These are phyloP conservation scores for Hyalella azteca DNA, from an alignment of 2,888 invertebrate species.

Conservation along the genomic window DNA sequence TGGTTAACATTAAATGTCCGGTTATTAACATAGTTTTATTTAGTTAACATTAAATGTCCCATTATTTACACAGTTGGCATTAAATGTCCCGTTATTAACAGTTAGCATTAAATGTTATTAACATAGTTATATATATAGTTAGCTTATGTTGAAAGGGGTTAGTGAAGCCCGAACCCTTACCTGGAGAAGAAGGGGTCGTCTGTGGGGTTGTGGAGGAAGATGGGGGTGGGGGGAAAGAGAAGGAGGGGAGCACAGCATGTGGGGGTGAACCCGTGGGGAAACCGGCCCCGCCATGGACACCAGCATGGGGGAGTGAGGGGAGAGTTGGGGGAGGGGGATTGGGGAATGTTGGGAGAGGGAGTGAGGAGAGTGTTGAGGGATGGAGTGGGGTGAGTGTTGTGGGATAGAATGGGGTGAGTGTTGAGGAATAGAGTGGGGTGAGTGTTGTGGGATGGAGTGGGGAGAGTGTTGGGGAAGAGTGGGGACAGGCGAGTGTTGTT, in stretches of 20 bases:
- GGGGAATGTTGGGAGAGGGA: slow-evolving; percentile 15
- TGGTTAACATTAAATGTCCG: too few relatives aligned
- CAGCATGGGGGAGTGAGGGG: slow-evolving; percentile 61
- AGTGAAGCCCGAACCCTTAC: slow-evolving; percentile 68
- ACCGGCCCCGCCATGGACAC: slow-evolving; percentile 9
- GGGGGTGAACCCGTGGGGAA: background rate
- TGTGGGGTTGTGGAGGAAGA: slow-evolving; percentile 63
- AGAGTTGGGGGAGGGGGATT: slow-evolving; percentile 17
- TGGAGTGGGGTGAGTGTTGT: background rate
- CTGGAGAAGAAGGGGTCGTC: slow-evolving; percentile 84
- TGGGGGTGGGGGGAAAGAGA: slow-evolving; percentile 32
- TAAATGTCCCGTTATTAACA: too few relatives aligned
- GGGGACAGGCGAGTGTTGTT: background rate
- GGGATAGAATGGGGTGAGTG: background rate
- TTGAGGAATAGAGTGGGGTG: background rate
- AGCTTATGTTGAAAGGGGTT: too few relatives aligned
- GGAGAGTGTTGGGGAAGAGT: too few relatives aligned
- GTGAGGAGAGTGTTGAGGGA: slow-evolving; percentile 21
- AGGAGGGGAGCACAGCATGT: slow-evolving; percentile 30
- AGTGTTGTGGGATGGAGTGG: too few relatives aligned
- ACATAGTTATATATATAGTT: too few relatives aligned
- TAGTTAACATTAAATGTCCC: too few relatives aligned
- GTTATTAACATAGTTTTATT: too few relatives aligned
- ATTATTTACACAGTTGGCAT: background rate
- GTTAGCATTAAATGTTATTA: too few relatives aligned